Percentiles rank a stretch among this genome's conserved stretches.
phyloP scores from a whole-genome alignment of 2,113 vertebrate species.

The Neolamprologus sp. region DNA sequence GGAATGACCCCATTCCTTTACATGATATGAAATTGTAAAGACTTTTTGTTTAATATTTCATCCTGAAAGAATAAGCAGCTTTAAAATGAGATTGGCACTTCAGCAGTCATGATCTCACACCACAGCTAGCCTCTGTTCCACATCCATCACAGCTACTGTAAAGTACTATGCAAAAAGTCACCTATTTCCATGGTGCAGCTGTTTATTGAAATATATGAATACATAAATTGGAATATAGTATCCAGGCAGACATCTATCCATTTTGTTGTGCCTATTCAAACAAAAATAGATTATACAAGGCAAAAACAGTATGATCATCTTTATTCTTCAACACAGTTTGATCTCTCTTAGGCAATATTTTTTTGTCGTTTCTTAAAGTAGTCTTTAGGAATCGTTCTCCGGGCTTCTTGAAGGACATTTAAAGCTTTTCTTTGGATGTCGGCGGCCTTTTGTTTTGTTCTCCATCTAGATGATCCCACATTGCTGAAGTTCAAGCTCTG shows the following conservation, averaged over 20 bases:
- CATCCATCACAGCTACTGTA: neutral
- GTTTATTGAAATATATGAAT: neutral
- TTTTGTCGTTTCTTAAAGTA: neutral
- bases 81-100: neutral
- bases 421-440: neutral
- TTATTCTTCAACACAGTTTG: neutral
- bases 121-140: neutral
- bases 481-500: neutral
- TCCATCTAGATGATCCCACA: neutral
- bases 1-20: neutral
- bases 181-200: neutral
- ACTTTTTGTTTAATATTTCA: neutral
- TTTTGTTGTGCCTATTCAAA: neutral
- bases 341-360: neutral
- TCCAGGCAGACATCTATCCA: neutral
- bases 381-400: fast-evolving
- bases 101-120: neutral
- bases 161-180: neutral
- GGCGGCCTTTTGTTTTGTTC: neutral
- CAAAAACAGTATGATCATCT: neutral
- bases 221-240: neutral
- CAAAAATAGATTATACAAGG: neutral
- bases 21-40: neutral
- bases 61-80: neutral
- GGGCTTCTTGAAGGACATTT: neutral